Base-by-base conservation (phyloP, 1,140 invertebrate genomes). In the Drosophila burlai region DNA sequence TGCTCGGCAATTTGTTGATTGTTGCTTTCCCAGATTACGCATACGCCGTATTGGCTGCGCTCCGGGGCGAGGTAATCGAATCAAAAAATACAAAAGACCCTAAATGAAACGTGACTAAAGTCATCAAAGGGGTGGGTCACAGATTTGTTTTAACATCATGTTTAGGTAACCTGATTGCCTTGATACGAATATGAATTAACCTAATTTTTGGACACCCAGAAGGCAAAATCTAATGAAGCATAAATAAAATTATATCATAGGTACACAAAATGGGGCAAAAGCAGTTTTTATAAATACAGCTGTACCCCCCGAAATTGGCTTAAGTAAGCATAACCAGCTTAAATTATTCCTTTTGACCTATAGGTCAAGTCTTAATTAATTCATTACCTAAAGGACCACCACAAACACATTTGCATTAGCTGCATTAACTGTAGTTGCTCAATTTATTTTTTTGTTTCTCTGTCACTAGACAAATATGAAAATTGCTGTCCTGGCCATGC, bases 1-100 rank as follows among this genome's bases (percentile, higher is more conserved):
- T 16, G 34, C 29, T 34, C 45, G 57, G 63, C 72, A 57, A 78
- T 82, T 77, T 82, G 80, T 73, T 47, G 60, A 55, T 60, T 63
- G 54, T 71, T 77, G 50, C 46, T 46, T 29, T 16, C 18, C 15
- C 43, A 45, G 50, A 82, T 63, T 61, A 59, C 65, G 21, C 62
- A 81, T 73, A 38, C 79, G 73, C 54, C 55, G 8, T n/a, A 24
- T 46, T 67, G 67, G 62, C 54, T 55, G 31, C 42, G 11, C 40
- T 15, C 3, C 34, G 26, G 10, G 29, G 15, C 10, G 43, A 26
- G 34, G 40, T 26, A 60, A 63, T 66, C 40, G 52, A 52, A 40
- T 58, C 24, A 21, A 42, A 61, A 54, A 60, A 40, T 34, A 10
- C 31, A 15, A 16, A 40, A 55, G 40, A 50, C 16, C 13, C 16